Base-by-base conservation (phyloP, 2,888 invertebrate species). In the Heterodera filipjevi region DNA sequence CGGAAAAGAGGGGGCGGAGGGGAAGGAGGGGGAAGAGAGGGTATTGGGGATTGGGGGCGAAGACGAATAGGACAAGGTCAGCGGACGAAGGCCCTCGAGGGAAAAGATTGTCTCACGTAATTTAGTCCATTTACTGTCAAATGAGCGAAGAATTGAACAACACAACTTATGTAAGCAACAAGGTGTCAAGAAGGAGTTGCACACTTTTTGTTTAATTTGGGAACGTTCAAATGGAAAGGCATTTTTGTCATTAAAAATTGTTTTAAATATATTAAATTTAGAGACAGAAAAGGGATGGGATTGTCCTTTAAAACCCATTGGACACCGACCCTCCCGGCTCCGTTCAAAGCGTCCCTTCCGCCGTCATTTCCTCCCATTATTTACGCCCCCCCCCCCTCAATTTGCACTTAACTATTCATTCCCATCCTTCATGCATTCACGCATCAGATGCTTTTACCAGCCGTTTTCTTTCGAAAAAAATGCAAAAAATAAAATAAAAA, bases 401-500 rank as follows among this genome's bases (percentile, higher is more conserved):
- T 59, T n/a, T n/a, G 22, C 59, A 16, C 49, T 19, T 5, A 59
- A n/a, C 27, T 27, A n/a, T n/a, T 59, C 59, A n/a, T 59, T 59
- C 59, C 59, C 59, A 59, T 59, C 59, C 59, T 59, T 59, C 59
- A 59, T 22, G 53, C 53, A 19, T 53, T 53, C 53, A 22, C 53
- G 53, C 53, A 53, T n/a, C n/a, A n/a, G n/a, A 53, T 53, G 16
- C 59, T 27, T 59, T 59, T 22, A 5, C 59, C 5, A n/a, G 27
- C 59, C 27, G 27, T n/a, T 12, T 5, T 53, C 53, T 53, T 6
- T 22, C 14, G 16, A 49, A 14, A 49, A 14, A 49, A 49, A 49
- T 12, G 2, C 6, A 39, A 39, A 39, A 10, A 39, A 39, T 39
- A 39, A 39, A 39, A 39, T 39, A 39, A 49, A 19, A 49, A 10